Evolutionary conservation across 2,113 vertebrate species (phyloP).

Genomic region (Haemorhous mexicanus): DNA sequence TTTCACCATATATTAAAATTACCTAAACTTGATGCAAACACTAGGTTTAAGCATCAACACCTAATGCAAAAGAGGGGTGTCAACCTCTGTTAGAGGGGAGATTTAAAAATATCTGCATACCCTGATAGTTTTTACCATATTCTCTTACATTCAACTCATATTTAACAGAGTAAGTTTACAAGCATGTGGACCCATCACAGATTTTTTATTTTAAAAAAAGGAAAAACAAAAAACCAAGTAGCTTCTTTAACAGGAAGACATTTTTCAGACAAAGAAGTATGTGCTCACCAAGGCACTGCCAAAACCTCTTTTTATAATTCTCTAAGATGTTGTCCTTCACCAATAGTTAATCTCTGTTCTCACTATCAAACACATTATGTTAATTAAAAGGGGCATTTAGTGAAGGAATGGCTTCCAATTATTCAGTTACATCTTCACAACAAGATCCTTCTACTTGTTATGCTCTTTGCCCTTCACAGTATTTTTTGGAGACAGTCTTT

Average conservation of each 20-base stretch:
- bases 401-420: slow-evolving; percentile 9
- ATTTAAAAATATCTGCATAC: neutral
- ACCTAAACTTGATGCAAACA: neutral
- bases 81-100: neutral
- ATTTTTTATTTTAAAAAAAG: neutral
- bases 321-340: neutral
- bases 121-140: neutral
- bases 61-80: neutral
- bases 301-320: neutral
- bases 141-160: neutral
- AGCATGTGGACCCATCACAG: neutral
- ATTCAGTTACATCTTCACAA: neutral
- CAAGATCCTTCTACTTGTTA: neutral
- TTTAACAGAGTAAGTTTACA: neutral
- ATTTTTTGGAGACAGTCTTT: neutral
- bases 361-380: neutral
- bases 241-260: neutral
- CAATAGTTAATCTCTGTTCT: neutral
- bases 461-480: neutral
- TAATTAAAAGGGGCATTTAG: neutral
- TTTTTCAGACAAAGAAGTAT: neutral
- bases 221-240: neutral
- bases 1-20: neutral
- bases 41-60: neutral
- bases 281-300: neutral